phyloP scores from a whole-genome alignment of 2,113 vertebrate genomes.

The Gasterosteus nipponicus region DNA sequence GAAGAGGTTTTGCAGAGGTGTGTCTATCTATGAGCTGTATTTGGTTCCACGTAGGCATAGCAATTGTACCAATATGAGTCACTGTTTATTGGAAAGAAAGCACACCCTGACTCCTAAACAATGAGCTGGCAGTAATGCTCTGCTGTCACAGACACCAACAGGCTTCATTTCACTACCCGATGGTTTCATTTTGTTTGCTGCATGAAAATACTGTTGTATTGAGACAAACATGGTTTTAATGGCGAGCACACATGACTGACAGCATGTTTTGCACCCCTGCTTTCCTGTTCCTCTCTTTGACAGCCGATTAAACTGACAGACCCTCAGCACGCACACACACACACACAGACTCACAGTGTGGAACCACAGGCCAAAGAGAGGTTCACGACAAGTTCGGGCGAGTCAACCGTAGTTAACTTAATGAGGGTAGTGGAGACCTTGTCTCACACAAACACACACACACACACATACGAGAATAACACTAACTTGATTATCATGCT shows the following conservation, averaged over 20 bases:
- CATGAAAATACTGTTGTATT: constrained; percentile 18
- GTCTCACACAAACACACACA: constrained; percentile 16
- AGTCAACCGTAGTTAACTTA: constrained; percentile 64
- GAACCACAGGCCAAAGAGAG: constrained; percentile 50
- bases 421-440: constrained; percentile 61
- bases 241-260: constrained; percentile 37
- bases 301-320: constrained; percentile 55
- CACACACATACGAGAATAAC: constrained; percentile 9
- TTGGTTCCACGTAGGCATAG: constrained; percentile 10
- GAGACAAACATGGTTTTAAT: constrained; percentile 20
- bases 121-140: constrained; percentile 20
- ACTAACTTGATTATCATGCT: constrained; percentile 44
- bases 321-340: constrained; percentile 7
- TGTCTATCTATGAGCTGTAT: not conserved
- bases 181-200: not conserved
- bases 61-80: constrained; percentile 41
- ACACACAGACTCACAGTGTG: constrained; percentile 20
- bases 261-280: constrained; percentile 47
- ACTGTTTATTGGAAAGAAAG: constrained; percentile 13
- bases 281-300: constrained; percentile 49
- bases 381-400: constrained; percentile 68
- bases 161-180: not conserved
- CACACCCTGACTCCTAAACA: constrained; percentile 24
- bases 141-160: constrained; percentile 9
- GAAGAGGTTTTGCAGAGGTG: constrained; percentile 22